Base-by-base conservation (phyloP, 2,113 vertebrate species). In the Falcunculus frontatus region DNA sequence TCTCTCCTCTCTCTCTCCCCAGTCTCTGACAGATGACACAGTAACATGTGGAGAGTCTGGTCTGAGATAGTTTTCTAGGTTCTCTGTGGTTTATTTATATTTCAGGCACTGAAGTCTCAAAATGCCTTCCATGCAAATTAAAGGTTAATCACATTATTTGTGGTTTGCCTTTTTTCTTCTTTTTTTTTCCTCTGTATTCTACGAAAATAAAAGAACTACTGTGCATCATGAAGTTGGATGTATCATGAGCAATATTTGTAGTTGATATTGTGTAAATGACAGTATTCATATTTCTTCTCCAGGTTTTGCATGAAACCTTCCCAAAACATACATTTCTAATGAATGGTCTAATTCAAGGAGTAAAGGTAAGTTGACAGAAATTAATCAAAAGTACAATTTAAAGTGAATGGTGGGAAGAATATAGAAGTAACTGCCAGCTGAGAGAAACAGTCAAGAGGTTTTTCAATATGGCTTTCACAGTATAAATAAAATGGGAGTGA, bases 281-380 rank as follows among this genome's bases (percentile, higher is more conserved):
- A 55, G 25, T 57, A 14, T 81, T 84, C 2, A 0, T 83, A 46
- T 95, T 97, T 90, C 49, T 88, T 94, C 76, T 92, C 50, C 87
- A 99, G 98, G 98, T 98, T 91, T 98, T 99, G 93, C 98, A 98
- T 76, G 98, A 99, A 97, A 99, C 98, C 29, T 99, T 99, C 90
- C 98, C 98, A 44, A 99, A 99, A 91, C 98, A 99, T 89, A 99
- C 98, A 37, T 99, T 99, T 98, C 96, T 99, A 81, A 99, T 99
- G 98, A 99, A 99, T 94, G 98, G 98, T 90, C 95, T 99, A 84
- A 98, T 99, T 92, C 98, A 99, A 98, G 98, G 98, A 90, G 98
- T 99, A 86, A 99, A 99, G 98, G 98, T 98, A 96, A 84, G 96
- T 23, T 68, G 59, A 33, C 56, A 75, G 49, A 62, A 55, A 30